phyloP scores from a whole-genome alignment of 2,888 invertebrate genomes.

The Oxycera nigricornis region DNA sequence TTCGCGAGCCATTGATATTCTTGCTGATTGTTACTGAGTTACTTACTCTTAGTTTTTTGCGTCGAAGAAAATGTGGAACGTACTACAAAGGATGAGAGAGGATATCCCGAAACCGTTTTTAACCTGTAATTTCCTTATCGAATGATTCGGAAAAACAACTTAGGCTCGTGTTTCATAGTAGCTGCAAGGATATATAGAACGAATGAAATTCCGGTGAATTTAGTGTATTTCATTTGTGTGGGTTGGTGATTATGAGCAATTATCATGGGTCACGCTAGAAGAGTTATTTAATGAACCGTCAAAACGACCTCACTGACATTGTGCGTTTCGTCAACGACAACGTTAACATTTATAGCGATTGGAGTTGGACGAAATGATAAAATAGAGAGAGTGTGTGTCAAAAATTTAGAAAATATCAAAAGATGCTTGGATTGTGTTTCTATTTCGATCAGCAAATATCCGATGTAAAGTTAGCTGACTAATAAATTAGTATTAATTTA shows the following conservation, averaged over 20 bases:
- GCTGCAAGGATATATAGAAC: not conserved
- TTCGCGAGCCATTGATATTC: too few species aligned
- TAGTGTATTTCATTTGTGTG: constrained; percentile 30
- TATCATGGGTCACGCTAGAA: constrained; percentile 47
- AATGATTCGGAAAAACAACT: not conserved
- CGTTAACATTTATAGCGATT: not conserved
- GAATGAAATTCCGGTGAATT: constrained; percentile 34
- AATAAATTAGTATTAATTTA: too few species aligned
- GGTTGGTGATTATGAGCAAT: constrained; percentile 37
- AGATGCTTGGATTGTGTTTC: too few species aligned
- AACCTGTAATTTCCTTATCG: not conserved
- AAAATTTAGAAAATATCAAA: too few species aligned
- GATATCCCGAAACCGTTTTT: constrained; percentile 34
- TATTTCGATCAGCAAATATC: too few species aligned
- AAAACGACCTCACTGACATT: constrained; percentile 48
- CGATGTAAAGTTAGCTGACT: too few species aligned
- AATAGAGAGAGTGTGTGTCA: not conserved
- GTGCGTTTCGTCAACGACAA: constrained; percentile 39
- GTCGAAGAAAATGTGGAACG: too few species aligned
- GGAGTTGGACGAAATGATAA: not conserved
- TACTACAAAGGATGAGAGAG: not conserved
- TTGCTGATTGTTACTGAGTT: too few species aligned
- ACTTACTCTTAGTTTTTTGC: too few species aligned
- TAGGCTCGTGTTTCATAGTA: constrained; percentile 15
- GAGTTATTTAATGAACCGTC: constrained; percentile 44